Conservation (phyloP, 1,140 invertebrate genomes). For the Druon quercuslanigerum region DNA sequence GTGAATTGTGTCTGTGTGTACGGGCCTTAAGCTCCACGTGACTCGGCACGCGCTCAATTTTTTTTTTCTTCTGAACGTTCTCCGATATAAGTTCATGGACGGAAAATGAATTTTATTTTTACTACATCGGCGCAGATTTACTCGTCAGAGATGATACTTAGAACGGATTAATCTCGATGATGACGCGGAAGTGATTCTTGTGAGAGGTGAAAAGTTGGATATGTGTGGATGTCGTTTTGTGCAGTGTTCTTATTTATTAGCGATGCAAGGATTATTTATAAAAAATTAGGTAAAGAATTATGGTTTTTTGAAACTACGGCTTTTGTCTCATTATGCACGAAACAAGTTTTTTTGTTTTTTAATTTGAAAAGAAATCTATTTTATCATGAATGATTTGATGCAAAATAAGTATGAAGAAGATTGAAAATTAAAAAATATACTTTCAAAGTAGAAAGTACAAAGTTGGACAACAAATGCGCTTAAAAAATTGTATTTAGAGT, state of each 20-base stretch:
- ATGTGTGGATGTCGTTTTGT: neutral
- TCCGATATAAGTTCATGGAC: neutral
- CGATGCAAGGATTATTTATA: neutral
- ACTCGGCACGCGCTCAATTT: conserved; percentile 7
- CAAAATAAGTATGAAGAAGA: no score
- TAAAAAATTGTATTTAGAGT: no score
- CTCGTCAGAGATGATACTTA: conserved; percentile 4
- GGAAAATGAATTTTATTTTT: conserved; percentile 6
- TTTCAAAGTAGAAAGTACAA: no score
- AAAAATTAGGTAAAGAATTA: no score
- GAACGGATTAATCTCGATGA: conserved; percentile 6
- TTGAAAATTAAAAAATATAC: no score
- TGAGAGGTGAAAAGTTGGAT: neutral
- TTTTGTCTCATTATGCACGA: no score
- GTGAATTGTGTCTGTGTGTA: conserved; percentile 25
- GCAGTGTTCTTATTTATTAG: neutral
- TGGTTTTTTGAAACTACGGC: no score
- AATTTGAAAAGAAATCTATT: no score
- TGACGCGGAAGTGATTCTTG: conserved; percentile 19
- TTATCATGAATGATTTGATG: no score
- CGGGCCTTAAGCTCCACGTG: conserved; percentile 20
- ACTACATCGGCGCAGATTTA: neutral
- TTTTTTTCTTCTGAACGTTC: neutral
- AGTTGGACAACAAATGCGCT: no score
- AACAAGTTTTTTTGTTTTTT: no score